Base-by-base conservation (phyloP, 2,113 vertebrate species). In the Hippocampus comes region DNA sequence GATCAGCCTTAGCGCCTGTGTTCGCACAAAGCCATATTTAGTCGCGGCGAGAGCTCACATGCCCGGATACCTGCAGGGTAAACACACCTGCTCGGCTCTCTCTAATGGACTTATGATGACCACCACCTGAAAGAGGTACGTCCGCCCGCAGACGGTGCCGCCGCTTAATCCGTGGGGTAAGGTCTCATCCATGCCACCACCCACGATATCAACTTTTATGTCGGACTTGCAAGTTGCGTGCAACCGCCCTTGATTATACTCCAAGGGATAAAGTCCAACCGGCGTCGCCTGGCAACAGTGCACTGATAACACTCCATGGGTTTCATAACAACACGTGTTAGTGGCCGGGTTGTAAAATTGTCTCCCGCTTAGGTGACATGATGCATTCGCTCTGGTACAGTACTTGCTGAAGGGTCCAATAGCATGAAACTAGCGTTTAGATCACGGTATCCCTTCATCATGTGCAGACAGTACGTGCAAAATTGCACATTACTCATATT, bases 21-120 rank as follows among this genome's bases (percentile, higher is more conserved):
- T 87, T 84, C 88, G 90, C 87, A 88, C 88, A 88, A 88, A 89
- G 92, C 90, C 89, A 87, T 86, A 89, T 91, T 91, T 91, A 92
- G 89, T 88, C 71, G n/a, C 80, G 78, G 80, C 90, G 87, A 92
- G 89, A 84, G 85, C 88, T 86, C 14, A 74, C 83, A 78, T 84
- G 87, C 79, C 77, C 25, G 78, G 77, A 85, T 88, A 89, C 88
- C 82, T 87, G 79, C 61, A 71, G 72, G 79, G 78, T 85, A 86
- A 89, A 89, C 86, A 89, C 88, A 89, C 88, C 87, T 87, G 90
- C 82, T 67, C 14, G 20, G n/a, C 63, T 48, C 76, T 71, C 74
- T 75, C 77, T 76, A 77, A 85, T 75, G 81, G 78, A 78, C 69
- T 78, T 84, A 67, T 70, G 67, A 82, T 78, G 75, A 82, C 60